phyloP scores from a whole-genome alignment of 2,113 vertebrate genomes.

The Sinocyclocheilus grahami region DNA sequence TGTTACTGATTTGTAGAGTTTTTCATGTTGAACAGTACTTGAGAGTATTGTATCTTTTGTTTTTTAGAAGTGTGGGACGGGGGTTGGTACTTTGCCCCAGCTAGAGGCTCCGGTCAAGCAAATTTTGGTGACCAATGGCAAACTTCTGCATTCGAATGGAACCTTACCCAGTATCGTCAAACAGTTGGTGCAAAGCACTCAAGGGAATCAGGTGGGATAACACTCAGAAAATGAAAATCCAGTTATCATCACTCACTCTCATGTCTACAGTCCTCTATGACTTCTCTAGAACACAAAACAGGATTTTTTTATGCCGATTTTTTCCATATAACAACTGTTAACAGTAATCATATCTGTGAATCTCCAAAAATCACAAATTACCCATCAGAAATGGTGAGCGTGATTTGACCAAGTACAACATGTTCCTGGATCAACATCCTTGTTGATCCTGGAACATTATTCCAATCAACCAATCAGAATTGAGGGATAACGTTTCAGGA shows the following conservation, averaged over 20 bases:
- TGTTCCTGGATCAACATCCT: too few species aligned
- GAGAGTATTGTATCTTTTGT: slow-evolving; percentile 9
- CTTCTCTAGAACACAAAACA: background rate
- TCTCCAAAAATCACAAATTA: background rate
- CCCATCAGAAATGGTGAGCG: background rate
- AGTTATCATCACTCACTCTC: background rate
- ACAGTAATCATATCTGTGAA: background rate
- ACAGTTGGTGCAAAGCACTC: slow-evolving; percentile 73
- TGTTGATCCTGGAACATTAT: too few species aligned
- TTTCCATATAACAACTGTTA: background rate
- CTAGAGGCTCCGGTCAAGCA: slow-evolving; percentile 81
- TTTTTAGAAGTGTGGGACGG: slow-evolving; percentile 76
- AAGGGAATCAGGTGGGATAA: slow-evolving; percentile 73
- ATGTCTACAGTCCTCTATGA: background rate
- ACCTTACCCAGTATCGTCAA: slow-evolving; percentile 80
- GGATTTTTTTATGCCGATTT: background rate
- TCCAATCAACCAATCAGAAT: too few species aligned
- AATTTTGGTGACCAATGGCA: slow-evolving; percentile 76
- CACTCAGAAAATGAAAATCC: background rate
- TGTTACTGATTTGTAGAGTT: slow-evolving; percentile 45
- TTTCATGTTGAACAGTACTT: slow-evolving; percentile 16
- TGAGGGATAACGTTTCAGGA: too few species aligned
- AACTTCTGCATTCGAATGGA: slow-evolving; percentile 72
- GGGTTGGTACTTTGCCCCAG: slow-evolving; percentile 76
- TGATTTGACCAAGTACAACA: too few species aligned